A percentile compares a stretch with the other conserved stretches of the same genome.
These are phyloP conservation scores for Drosophila multiciliata DNA, from an alignment of 2,888 invertebrate species.

Conservation along the genomic window DNA sequence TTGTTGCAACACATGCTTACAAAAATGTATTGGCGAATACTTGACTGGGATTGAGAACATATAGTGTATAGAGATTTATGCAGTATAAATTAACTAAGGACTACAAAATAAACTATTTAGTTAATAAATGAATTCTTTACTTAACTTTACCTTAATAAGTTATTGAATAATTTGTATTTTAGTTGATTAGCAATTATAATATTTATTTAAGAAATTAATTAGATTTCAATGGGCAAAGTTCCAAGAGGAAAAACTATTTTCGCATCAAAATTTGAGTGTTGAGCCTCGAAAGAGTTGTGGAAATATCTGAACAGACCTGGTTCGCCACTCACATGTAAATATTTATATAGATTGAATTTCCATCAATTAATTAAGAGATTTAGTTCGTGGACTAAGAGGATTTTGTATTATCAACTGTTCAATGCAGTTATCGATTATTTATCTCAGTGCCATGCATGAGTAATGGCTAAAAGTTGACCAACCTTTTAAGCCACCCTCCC, in stretches of 20 bases:
- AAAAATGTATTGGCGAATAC: not conserved
- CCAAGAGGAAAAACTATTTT: not conserved
- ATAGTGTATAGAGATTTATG: not conserved
- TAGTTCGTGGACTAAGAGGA: conserved; percentile 30
- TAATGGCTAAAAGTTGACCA: conserved; percentile 21
- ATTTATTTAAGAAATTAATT: not conserved
- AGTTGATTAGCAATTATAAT: not conserved
- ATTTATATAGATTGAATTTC: not conserved
- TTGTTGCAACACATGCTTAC: not conserved
- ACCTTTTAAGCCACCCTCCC: not conserved
- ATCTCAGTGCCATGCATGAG: conserved; percentile 19
- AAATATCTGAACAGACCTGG: not conserved
- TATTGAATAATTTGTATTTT: not conserved
- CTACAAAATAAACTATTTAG: not conserved
- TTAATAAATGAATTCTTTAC: not conserved
- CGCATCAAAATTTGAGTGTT: not conserved
- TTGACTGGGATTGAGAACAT: not conserved
- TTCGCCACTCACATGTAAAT: not conserved
- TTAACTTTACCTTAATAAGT: not conserved
- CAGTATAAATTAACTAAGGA: not conserved
- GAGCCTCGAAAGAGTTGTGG: not conserved
- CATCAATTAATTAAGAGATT: conserved; percentile 12
- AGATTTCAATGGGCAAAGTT: not conserved
- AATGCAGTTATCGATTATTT: conserved; percentile 48
- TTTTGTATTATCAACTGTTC: conserved; percentile 34